Base-by-base conservation (phyloP, 1,140 invertebrate species). In the Scaptodrosophila lebanonensis region DNA sequence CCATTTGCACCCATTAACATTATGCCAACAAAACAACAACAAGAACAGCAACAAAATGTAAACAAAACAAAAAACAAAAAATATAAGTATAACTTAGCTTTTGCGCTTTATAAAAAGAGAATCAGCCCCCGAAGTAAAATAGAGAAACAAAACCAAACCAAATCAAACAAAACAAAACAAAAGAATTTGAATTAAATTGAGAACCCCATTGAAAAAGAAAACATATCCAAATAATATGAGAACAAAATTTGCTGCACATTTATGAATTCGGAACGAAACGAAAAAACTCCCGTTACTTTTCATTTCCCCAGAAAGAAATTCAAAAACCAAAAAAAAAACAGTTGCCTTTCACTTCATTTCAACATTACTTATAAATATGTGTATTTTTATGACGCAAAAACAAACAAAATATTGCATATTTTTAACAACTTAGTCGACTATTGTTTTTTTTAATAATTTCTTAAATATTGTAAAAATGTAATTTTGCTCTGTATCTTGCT, bases 81-180 rank as follows among this genome's bases (percentile, higher is more conserved):
- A 57, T 7, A 49, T 22, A 40, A 45, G 35, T 47, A 45, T 48
- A 35, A 32, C 11, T 61, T 58, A 66, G 36, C 36, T 52, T 56
- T 76, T 66, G 61, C 66, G 71, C 66, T 76, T 76, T 66, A 54
- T 57, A 49, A 60, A 32, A 48, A 30, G 54, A 39, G 33, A 38
- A 25, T n/a, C n/a, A n/a, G n/a, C n/a, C n/a, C n/a, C n/a, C n/a
- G n/a, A n/a, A n/a, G n/a, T n/a, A 15, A 27, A 20, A 15, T 15
- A n/a, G 15, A 33, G 50, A 30, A 1, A 20, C 0, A 38, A 35
- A 35, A 2, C 20, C 4, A 51, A 51, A 52, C 30, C 11, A 62
- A 29, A 11, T 27, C 13, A 25, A 4, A 20, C 18, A 43, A 43
- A 51, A 12, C 11, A 7, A 6, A n/a, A 51, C 32, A 18, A 16